phyloP scores from a whole-genome alignment of 2,113 vertebrate species.

The Etheostoma cragini region DNA sequence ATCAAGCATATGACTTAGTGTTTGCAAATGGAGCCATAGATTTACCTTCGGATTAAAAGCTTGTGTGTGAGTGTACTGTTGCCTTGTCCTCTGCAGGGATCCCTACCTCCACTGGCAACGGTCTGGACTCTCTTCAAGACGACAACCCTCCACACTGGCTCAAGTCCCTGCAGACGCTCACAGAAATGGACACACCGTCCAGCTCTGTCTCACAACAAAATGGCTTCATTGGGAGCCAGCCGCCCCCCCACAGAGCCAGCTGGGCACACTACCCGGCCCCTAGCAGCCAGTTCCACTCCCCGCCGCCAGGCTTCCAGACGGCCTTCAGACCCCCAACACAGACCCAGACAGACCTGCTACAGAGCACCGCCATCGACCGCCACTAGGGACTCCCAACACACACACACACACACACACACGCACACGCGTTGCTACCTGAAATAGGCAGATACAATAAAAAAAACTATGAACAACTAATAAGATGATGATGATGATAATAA shows the following conservation, averaged over 20 bases:
- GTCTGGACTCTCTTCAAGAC: slow-evolving; percentile 3
- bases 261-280: neutral
- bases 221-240: neutral
- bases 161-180: slow-evolving; percentile 15
- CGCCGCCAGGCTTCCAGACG: slow-evolving; percentile 16
- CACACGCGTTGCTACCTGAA: neutral
- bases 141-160: slow-evolving; percentile 30
- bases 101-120: neutral
- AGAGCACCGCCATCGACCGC: neutral
- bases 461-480: slow-evolving; percentile 20
- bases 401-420: neutral
- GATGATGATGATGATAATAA: neutral
- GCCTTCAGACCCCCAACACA: slow-evolving; percentile 15
- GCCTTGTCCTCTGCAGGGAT: neutral
- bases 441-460: neutral
- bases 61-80: neutral
- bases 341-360: slow-evolving; percentile 20
- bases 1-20: no score
- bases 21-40: no score
- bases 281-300: slow-evolving; percentile 10
- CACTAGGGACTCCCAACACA: neutral
- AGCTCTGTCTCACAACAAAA: slow-evolving; percentile 4
- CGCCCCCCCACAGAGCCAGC: neutral
- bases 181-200: slow-evolving; percentile 14
- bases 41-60: no score